Evolutionary conservation across 2,113 vertebrate species (phyloP).

Genomic region (Gorilla gorilla): DNA sequence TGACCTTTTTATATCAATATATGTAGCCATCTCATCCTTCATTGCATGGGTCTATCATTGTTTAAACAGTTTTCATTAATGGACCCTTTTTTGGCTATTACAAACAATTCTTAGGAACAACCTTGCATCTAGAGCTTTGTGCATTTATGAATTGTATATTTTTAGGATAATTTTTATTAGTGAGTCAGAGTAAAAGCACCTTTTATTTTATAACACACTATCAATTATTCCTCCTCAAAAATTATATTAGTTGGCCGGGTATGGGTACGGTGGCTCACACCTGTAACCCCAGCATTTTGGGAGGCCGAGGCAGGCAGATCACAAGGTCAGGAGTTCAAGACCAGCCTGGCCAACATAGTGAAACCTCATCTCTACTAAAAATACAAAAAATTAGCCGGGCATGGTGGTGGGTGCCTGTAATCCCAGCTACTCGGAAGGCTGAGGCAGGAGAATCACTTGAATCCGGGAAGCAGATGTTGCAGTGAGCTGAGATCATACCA

Average conservation of each 20-base stretch:
- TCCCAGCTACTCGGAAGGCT: too few relatives aligned
- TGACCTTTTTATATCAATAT: background rate
- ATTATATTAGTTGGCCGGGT: background rate
- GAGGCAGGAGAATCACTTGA: too few relatives aligned
- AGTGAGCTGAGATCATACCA: too few relatives aligned
- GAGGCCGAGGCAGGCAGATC: too few relatives aligned
- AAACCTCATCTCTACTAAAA: too few relatives aligned
- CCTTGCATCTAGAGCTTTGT: background rate
- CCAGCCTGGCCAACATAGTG: too few relatives aligned
- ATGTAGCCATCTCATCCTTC: background rate
- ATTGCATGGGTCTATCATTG: background rate
- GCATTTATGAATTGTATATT: background rate
- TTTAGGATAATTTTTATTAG: background rate
- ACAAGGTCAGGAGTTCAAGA: too few relatives aligned
- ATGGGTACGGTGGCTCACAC: too few relatives aligned
- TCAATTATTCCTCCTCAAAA: background rate
- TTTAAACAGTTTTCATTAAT: slow-evolving; percentile 6
- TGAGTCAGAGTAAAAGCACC: background rate
- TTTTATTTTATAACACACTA: slow-evolving; percentile 8
- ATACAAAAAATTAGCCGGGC: too few relatives aligned
- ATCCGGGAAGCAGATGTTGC: too few relatives aligned
- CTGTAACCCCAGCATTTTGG: too few relatives aligned
- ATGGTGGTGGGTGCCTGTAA: too few relatives aligned
- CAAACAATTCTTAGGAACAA: background rate
- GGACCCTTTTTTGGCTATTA: background rate